Base-by-base conservation (phyloP, 23 tunicate genomes). In the Oikopleura dioica region DNA sequence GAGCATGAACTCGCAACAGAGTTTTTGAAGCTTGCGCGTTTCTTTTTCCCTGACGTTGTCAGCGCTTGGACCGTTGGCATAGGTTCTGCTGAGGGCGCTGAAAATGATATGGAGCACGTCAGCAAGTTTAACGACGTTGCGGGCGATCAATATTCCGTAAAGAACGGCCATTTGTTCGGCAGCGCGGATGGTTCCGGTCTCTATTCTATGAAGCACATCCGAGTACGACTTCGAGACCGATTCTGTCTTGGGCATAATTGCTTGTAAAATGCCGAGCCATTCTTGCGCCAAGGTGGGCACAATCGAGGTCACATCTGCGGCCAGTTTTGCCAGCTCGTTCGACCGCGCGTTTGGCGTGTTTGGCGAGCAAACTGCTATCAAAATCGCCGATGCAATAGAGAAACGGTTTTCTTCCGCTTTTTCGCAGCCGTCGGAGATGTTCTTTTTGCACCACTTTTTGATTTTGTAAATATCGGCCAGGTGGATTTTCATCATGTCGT, bases 401-500 rank as follows among this genome's bases (percentile, higher is more conserved):
- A 63, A 63, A 63, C 72, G 72, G 33, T 63, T 63, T 63, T 63
- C 72, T 12, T 63, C 72, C 32, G 72, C 72, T 63, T 63, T 63
- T 16, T 63, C 72, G 2, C 16, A 12, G 33, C 72, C 72, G 29
- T 23, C 26, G 33, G 72, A 23, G 2, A 63, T 63, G 26, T 63
- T 63, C 33, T 28, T 63, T 28, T 63, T 63, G 72, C 72, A 63
- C 72, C 72, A 63, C 26, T 63, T 63, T 28, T 63, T 63, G 26
- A 63, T 63, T 63, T 63, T 63, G 26, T 63, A 12, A 21, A 63
- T 28, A 63, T 63, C 72, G 16, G 16, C 30, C 16, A 63, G 26
- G 4, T 23, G 26, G 2, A 63, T 63, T 28, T 63, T 63, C 33
- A 31, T 12, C 2, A 63, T 63, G 33, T 63, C 72, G 26, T 63